Evolutionary conservation across 1,140 invertebrate species (phyloP).

Genomic region (Pogonomyrmex barbatus): DNA sequence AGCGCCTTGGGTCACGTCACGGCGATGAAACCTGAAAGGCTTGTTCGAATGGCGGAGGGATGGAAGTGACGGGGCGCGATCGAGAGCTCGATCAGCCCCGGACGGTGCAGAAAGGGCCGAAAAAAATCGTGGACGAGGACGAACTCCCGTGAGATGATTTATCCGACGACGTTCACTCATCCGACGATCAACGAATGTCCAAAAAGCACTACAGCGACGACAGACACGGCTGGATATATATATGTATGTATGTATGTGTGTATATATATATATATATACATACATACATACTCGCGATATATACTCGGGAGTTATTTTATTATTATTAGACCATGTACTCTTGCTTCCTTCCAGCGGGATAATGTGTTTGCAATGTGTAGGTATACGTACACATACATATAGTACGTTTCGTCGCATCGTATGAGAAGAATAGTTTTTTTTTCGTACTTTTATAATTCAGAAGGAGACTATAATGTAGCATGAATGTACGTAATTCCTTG

Average conservation of each 20-base stretch:
- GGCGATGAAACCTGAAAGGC: constrained; percentile 43
- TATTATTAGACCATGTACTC: constrained; percentile 69
- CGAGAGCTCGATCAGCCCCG: constrained; percentile 1
- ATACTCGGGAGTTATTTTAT: constrained; percentile 67
- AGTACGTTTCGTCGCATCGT: constrained; percentile 53
- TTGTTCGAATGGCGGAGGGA: constrained; percentile 22
- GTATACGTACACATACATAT: constrained; percentile 41
- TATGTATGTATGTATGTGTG: background rate
- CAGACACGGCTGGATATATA: constrained; percentile 43
- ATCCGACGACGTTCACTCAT: constrained; percentile 45
- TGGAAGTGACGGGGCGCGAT: constrained; percentile 47
- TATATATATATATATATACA: constrained; percentile 25
- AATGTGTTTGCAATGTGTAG: constrained; percentile 71
- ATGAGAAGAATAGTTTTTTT: constrained; percentile 61
- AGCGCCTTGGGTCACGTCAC: constrained; percentile 36
- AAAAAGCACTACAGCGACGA: constrained; percentile 47
- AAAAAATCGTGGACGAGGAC: constrained; percentile 11
- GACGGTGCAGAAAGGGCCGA: background rate
- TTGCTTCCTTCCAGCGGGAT: constrained; percentile 70
- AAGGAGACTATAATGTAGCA: constrained; percentile 66
- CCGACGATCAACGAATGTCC: constrained; percentile 63
- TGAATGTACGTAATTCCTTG: constrained; percentile 63
- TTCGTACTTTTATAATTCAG: constrained; percentile 73
- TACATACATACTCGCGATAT: constrained; percentile 17
- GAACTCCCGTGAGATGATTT: constrained; percentile 11